Evolutionary conservation across 2,113 vertebrate species (phyloP), one percentile per base, ranked within the genome.

Genomic region (Oncorhynchus keta): DNA sequence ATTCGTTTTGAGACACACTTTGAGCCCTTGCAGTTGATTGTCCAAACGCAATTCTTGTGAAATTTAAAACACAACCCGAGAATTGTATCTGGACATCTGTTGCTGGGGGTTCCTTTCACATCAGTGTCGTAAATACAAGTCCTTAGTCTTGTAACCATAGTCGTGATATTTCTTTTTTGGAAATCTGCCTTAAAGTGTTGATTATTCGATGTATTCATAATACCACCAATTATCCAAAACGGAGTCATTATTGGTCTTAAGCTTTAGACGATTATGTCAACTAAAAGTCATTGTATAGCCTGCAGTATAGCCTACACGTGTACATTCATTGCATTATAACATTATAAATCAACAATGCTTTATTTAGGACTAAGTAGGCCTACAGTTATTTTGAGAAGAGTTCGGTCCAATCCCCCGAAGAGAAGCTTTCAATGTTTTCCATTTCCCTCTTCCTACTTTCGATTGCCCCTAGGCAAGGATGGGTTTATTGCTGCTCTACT

Each of bases 21-120:
- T 78, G 89, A 85, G 89, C 84, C 94, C 95, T 94, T 94, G 96
- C 93, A 87, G 90, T 91, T 94, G 92, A 93, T 93, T 94, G 92
- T 94, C 95, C 89, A 94, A 95, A 94, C 94, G 92, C 93, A 93
- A 94, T 93, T 93, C 91, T 93, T 90, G 92, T 92, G 68, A 93
- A 90, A 94, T 93, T 89, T 90, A 85, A 87, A 93, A 92, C 83
- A 80, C 88, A 90, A 95, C 90, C 94, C 97, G 95, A 99, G 97
- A 97, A 96, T 99, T 99, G 97, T 98, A 96, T 93, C 91, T 97
- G 97, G 97, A 98, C 97, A 97, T 99, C 97, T 97, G 96, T 98
- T 95, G 97, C 95, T 95, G 93, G 94, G 91, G 81, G 93, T 94
- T 94, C 93, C 73, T 85, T 74, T 55, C 72, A 35, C 91, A 74